Evolutionary conservation across 1,140 invertebrate genomes (phyloP).

Genomic region (Stegodyphus mimosarum): DNA sequence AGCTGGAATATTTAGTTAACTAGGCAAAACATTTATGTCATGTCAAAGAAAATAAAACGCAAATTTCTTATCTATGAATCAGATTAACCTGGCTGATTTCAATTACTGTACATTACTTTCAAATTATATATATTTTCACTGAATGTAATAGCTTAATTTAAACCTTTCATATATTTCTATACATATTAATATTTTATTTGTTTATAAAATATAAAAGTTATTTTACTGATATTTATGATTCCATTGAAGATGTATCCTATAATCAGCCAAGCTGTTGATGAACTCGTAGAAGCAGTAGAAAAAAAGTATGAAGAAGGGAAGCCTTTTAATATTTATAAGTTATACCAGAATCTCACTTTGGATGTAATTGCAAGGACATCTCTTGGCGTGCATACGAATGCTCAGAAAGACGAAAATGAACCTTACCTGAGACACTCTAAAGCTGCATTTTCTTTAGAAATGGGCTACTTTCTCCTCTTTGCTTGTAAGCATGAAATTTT

Average conservation of each 20-base stretch:
- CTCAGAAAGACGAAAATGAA: background rate
- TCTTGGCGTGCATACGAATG: background rate
- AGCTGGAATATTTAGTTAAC: too few species aligned
- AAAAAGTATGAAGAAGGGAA: background rate
- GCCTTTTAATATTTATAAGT: background rate
- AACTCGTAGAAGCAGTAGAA: background rate
- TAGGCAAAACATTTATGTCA: too few species aligned
- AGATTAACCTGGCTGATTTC: too few species aligned
- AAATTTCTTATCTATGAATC: too few species aligned
- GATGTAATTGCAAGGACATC: background rate
- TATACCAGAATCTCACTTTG: background rate
- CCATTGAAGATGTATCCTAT: background rate
- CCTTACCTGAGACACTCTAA: background rate
- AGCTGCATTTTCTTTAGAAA: background rate
- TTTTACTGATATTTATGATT: background rate
- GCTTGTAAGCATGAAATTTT: background rate
- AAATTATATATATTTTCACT: too few species aligned
- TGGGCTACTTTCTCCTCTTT: background rate
- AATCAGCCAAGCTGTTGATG: background rate
- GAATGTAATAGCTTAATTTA: too few species aligned
- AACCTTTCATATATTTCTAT: too few species aligned
- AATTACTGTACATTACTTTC: too few species aligned
- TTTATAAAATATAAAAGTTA: too few species aligned
- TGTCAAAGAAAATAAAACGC: too few species aligned
- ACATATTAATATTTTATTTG: too few species aligned